These are phyloP conservation scores for Rhaphigaster nebulosa DNA, from an alignment of 2,888 invertebrate species.

Conservation along the genomic window DNA sequence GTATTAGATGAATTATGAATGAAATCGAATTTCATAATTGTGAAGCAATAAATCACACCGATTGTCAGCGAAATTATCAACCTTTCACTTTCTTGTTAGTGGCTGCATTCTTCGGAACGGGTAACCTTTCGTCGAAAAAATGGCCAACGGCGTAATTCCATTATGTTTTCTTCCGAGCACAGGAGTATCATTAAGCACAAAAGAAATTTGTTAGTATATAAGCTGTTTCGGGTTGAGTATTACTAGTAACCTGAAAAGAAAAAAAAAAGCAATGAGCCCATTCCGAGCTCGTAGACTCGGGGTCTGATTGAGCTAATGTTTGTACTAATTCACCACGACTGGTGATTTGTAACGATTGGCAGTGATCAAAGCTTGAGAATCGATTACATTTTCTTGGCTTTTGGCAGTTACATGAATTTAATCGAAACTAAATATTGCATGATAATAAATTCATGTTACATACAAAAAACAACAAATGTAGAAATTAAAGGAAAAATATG, in stretches of 20 bases:
- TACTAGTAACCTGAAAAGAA: background rate
- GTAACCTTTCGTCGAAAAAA: background rate
- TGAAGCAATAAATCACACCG: conserved; percentile 6
- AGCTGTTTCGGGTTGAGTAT: background rate
- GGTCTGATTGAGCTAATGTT: background rate
- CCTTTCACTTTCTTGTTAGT: conserved; percentile 34
- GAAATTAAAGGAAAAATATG: too few species aligned
- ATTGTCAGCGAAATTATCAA: background rate
- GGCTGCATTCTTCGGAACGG: conserved; percentile 23
- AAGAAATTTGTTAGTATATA: background rate
- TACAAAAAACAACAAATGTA: too few species aligned
- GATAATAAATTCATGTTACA: too few species aligned
- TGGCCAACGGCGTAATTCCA: background rate
- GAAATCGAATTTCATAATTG: conserved; percentile 8
- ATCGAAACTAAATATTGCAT: too few species aligned
- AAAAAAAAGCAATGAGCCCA: background rate
- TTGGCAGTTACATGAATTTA: too few species aligned
- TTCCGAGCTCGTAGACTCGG: background rate
- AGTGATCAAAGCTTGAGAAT: background rate
- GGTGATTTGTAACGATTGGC: background rate
- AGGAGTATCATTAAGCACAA: background rate
- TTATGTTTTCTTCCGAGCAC: background rate
- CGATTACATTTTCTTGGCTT: background rate
- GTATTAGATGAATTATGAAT: background rate
- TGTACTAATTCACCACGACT: background rate